phyloP scores from a whole-genome alignment of 2,888 invertebrate genomes.

The Serripes groenlandicus region DNA sequence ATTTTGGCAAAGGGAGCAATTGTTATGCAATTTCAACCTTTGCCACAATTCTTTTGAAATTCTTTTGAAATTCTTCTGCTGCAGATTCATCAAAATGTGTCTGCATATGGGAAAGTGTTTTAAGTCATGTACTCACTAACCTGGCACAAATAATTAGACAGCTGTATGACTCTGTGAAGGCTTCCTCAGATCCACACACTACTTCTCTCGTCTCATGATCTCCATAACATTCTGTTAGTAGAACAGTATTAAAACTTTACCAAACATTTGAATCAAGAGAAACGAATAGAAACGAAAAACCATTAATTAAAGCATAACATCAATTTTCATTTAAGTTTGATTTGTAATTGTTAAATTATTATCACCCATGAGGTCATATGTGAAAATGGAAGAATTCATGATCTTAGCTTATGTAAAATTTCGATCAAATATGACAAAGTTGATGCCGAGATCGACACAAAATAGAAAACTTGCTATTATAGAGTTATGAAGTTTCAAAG shows the following conservation, averaged over 20 bases:
- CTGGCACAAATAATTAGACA: slow-evolving; percentile 77
- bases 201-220: slow-evolving; percentile 89
- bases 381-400: no score
- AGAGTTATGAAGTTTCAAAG: no score
- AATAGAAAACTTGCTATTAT: no score
- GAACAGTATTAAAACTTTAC: background rate
- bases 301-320: no score
- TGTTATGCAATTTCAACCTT: background rate
- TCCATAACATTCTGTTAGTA: slow-evolving; percentile 90
- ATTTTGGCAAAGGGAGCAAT: background rate
- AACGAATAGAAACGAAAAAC: no score
- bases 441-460: no score
- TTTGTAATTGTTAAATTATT: no score
- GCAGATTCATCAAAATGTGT: background rate
- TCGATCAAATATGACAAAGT: no score
- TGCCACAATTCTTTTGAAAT: background rate
- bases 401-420: no score
- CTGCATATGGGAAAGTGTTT: background rate
- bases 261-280: background rate
- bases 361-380: no score
- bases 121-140: slow-evolving; percentile 36
- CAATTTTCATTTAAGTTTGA: no score
- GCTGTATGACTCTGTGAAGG: slow-evolving; percentile 76
- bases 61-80: background rate
- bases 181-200: slow-evolving; percentile 88